Conservation (phyloP, 2,797 vertebrate genomes). For the Enteromius radiatus region DNA sequence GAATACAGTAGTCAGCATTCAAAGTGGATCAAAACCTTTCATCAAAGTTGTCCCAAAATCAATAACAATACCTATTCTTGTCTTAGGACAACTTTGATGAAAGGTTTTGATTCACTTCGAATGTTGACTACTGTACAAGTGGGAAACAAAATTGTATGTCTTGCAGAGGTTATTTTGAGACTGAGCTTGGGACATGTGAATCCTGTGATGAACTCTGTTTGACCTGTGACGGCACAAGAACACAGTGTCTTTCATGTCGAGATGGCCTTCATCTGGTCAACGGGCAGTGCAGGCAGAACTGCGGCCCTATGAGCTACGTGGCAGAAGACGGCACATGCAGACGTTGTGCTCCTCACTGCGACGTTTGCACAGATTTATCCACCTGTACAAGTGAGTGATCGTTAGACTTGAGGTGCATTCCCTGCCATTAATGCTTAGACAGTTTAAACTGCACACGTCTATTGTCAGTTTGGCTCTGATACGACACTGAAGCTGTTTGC, state of each 20-base stretch:
- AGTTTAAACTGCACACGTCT: too few species aligned
- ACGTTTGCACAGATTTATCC: slow-evolving; percentile 73
- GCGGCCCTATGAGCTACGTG: slow-evolving; percentile 74
- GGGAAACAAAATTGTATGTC: neutral
- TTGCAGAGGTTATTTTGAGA: slow-evolving; percentile 74
- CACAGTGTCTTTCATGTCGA: slow-evolving; percentile 78
- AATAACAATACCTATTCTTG: too few species aligned
- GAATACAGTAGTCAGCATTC: too few species aligned
- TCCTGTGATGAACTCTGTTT: slow-evolving; percentile 76
- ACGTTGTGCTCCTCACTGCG: slow-evolving; percentile 78
- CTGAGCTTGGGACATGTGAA: slow-evolving; percentile 70
- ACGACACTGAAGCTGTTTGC: too few species aligned
- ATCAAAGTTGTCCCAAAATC: too few species aligned
- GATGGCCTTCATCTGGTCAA: slow-evolving; percentile 75
- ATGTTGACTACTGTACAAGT: too few species aligned
- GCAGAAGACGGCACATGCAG: slow-evolving; percentile 76
- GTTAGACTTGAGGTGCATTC: neutral
- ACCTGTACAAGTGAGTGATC: slow-evolving; percentile 77
- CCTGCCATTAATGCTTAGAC: too few species aligned
- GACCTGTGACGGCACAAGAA: slow-evolving; percentile 76
- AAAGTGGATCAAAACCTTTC: too few species aligned
- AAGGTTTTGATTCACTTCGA: too few species aligned
- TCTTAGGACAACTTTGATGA: too few species aligned
- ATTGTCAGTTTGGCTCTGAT: too few species aligned
- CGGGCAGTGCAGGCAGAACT: slow-evolving; percentile 74